Evolutionary conservation across 2,888 invertebrate genomes (phyloP).

Genomic region (Rhimphoctona megacephalus): DNA sequence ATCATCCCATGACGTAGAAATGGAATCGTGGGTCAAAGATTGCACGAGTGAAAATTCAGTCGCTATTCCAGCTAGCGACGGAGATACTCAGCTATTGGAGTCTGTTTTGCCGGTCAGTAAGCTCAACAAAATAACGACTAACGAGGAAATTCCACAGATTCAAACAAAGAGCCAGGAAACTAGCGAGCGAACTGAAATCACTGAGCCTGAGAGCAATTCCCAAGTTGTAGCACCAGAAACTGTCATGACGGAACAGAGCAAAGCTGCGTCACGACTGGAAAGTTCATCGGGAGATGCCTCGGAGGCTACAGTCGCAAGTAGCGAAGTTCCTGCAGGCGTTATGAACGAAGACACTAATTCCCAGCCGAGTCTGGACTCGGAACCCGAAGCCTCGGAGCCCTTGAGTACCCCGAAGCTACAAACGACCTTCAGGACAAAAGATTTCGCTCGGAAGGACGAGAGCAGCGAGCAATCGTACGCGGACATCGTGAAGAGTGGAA

Average conservation of each 20-base stretch:
- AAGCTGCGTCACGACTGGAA: conserved; percentile 21
- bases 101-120: neutral
- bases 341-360: conserved; percentile 84
- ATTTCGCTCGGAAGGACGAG: conserved; percentile 74
- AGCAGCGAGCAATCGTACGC: conserved; percentile 61
- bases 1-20: conserved; percentile 79
- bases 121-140: conserved; percentile 3
- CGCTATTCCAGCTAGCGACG: conserved; percentile 49
- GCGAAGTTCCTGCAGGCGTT: conserved; percentile 80
- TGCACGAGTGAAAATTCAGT: conserved; percentile 75
- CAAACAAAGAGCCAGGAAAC: conserved; percentile 6
- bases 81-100: conserved; percentile 22
- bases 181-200: neutral
- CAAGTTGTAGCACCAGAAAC: neutral
- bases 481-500: conserved; percentile 10
- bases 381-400: conserved; percentile 77
- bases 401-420: conserved; percentile 78
- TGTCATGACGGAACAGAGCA: neutral
- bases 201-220: neutral
- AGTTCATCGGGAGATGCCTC: conserved; percentile 20
- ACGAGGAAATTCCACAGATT: conserved; percentile 33
- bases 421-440: conserved; percentile 82
- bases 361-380: conserved; percentile 81
- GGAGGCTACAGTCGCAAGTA: conserved; percentile 1
- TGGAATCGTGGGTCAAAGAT: conserved; percentile 83